Conservation (phyloP, 2,888 invertebrate genomes). For the Buathra laborator region DNA sequence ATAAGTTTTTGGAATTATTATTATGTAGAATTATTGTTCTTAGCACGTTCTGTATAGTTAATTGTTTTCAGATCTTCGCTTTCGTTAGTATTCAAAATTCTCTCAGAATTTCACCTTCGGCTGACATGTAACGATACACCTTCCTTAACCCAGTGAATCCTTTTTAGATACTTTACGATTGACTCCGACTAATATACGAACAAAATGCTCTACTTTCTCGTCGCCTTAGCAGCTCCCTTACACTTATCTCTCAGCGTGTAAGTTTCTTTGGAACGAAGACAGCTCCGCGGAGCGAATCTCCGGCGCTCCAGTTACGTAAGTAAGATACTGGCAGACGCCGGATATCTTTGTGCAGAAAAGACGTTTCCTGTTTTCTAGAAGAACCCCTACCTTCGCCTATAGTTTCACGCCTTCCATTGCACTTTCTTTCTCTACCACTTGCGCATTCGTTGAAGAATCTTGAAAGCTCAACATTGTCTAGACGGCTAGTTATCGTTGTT, state of each 20-base stretch:
- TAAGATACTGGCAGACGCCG: slow-evolving; percentile 27
- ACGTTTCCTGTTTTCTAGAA: slow-evolving; percentile 54
- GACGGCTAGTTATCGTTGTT: slow-evolving; percentile 15
- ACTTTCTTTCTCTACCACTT: neutral
- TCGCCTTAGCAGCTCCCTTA: neutral
- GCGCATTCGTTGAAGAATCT: neutral
- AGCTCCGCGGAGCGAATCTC: slow-evolving; percentile 46
- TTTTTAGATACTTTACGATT: no score
- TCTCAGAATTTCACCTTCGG: no score
- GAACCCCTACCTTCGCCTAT: neutral
- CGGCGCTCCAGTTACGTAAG: slow-evolving; percentile 55
- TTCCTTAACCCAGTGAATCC: no score
- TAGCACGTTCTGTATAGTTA: no score
- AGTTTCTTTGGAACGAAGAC: neutral
- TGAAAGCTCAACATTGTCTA: neutral
- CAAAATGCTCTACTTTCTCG: slow-evolving; percentile 35
- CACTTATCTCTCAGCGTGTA: slow-evolving; percentile 42
- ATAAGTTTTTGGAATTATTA: no score
- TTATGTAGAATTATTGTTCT: no score
- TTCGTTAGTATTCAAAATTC: no score
- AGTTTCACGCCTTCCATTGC: slow-evolving; percentile 8
- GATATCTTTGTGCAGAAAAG: slow-evolving; percentile 39
- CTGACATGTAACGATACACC: no score
- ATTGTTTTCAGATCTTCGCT: no score
- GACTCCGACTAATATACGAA: neutral